Base-by-base conservation (phyloP, 1,140 invertebrate species). In the Asobara japonica region DNA sequence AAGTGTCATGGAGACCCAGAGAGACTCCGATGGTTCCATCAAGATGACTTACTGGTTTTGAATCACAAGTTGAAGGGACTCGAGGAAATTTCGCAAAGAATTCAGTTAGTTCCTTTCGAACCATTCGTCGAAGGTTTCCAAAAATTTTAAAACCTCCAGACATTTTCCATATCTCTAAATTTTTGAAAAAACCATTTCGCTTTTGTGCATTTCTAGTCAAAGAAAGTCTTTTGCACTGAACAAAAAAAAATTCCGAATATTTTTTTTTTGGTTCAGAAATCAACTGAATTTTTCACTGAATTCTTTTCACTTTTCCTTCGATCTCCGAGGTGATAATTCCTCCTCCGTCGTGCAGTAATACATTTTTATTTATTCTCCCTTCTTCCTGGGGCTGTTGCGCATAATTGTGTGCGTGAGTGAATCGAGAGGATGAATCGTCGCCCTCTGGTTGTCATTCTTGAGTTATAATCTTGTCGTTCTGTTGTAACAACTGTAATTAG, bases 11-110 rank as follows among this genome's bases (percentile, higher is more conserved):
- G 93, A 94, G 73, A 94, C 94, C 2, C 94, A 94, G 76, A 89
- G 90, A 65, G 90, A 93, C 73, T 88, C 90, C 0, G 92, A 94
- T 78, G 94, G 94, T 16, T 91, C 90, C 45, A 93, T 95, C 80
- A 93, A 93, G 82, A 91, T 95, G 87, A 94, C 94, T 0, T 94
- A 94, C 83, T 95, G 94, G 94, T 94, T 94, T 88, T 95, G 89
- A 81, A 27, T 71, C 48, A 70, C 16, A 56, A 64, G 20, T 56
- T 36, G 51, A 16, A 27, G 29, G 51, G 38, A 62, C 18, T 48
- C 16, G 41, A 48, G 36, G 29, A 36, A 64, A 20, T 29, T 62
- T 16, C 7, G n/a, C 18, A 16, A 45, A 1, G 13, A 45, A 45
- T 45, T 45, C 41, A 45, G 41, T 5, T 6, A 45, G n/a, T 6